These are phyloP conservation scores for Cynopterus brachyotis DNA, from an alignment of 2,113 vertebrate genomes.

Conservation along the genomic window DNA sequence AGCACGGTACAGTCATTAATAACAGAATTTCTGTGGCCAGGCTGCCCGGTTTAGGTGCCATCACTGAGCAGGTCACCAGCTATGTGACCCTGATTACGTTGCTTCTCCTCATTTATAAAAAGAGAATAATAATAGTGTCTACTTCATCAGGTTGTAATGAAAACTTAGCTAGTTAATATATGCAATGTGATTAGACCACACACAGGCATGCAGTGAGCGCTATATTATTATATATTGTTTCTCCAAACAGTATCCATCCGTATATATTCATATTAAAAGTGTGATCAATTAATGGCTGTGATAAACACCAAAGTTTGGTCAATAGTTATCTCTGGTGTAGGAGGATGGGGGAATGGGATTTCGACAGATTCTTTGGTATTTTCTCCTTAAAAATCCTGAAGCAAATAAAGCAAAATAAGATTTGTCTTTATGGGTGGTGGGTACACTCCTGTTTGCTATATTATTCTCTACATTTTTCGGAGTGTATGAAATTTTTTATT, in stretches of 20 bases:
- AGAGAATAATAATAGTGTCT: background rate
- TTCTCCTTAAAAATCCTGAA: background rate
- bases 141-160: background rate
- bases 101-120: background rate
- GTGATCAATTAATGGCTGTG: background rate
- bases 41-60: background rate
- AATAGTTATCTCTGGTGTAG: background rate
- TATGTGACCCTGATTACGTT: background rate
- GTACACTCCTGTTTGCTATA: background rate
- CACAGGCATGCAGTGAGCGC: background rate
- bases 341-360: background rate
- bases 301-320: background rate
- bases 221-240: background rate
- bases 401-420: background rate
- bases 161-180: background rate
- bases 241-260: background rate
- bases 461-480: background rate
- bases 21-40: background rate
- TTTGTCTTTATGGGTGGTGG: background rate
- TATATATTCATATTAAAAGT: background rate
- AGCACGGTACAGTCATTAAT: background rate
- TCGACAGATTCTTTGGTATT: slow-evolving; percentile 10
- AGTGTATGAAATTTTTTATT: background rate
- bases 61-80: background rate
- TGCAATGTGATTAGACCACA: background rate